A percentile compares a stretch with the other conserved stretches of the same genome.
Evolutionary conservation across 2,113 vertebrate genomes (phyloP).

Genomic region (Solea solea): DNA sequence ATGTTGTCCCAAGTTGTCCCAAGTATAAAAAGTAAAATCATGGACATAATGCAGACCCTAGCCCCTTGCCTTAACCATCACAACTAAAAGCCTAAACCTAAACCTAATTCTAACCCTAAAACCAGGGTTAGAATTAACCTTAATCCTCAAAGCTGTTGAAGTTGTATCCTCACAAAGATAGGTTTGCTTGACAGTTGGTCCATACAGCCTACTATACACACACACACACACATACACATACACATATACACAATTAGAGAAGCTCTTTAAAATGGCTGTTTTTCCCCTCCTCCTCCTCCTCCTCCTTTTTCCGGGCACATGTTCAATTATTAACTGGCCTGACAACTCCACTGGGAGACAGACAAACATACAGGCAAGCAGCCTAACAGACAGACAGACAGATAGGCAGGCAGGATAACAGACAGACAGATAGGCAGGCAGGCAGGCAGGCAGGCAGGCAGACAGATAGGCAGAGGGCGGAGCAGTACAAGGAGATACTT

Average conservation of each 20-base stretch:
- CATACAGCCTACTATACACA: too few relatives aligned
- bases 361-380: slow-evolving; percentile 21
- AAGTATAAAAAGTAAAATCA: slow-evolving; percentile 43
- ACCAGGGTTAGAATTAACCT: too few relatives aligned
- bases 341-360: slow-evolving; percentile 36
- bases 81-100: too few relatives aligned
- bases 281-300: slow-evolving; percentile 5
- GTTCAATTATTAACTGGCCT: slow-evolving; percentile 70
- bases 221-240: too few relatives aligned
- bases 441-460: slow-evolving; percentile 24
- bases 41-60: too few relatives aligned
- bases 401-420: slow-evolving; percentile 22
- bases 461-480: slow-evolving; percentile 2
- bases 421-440: slow-evolving; percentile 6
- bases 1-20: slow-evolving; percentile 7
- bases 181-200: too few relatives aligned
- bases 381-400: slow-evolving; percentile 11
- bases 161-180: too few relatives aligned
- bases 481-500: slow-evolving; percentile 28
- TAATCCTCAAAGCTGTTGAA: too few relatives aligned
- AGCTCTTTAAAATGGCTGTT: slow-evolving; percentile 34
- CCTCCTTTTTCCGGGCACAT: slow-evolving; percentile 50
- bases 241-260: slow-evolving; percentile 9
- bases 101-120: too few relatives aligned
- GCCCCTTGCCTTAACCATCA: too few relatives aligned